These are phyloP conservation scores for Leptodactylus fuscus DNA, from an alignment of 2,113 vertebrate genomes.

Conservation along the genomic window DNA sequence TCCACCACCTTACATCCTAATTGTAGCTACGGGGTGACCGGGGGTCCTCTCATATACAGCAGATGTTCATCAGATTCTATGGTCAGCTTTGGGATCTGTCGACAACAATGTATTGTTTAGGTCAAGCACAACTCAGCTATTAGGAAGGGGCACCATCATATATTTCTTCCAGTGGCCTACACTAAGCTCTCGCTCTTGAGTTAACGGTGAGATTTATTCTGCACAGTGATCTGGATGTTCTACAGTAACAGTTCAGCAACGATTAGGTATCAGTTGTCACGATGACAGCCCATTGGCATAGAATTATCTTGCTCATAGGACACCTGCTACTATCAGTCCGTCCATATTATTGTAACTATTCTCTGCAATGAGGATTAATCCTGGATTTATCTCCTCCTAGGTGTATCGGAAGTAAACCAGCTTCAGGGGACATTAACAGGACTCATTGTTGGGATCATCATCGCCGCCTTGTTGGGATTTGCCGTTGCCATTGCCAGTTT, in stretches of 20 bases:
- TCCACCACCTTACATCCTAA: no score
- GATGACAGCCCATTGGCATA: background rate
- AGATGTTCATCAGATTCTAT: background rate
- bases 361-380: background rate
- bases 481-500: slow-evolving; percentile 8
- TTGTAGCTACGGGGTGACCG: background rate
- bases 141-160: background rate
- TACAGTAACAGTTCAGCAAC: background rate
- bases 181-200: background rate
- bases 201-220: background rate
- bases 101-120: background rate
- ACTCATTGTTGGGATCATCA: slow-evolving; percentile 54
- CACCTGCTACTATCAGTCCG: background rate
- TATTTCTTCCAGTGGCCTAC: background rate
- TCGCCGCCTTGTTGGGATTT: slow-evolving; percentile 44
- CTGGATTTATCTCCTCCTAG: background rate
- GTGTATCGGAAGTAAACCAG: background rate
- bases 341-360: background rate
- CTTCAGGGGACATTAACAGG: slow-evolving; percentile 45
- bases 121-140: no score
- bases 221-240: background rate
- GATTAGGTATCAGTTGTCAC: background rate
- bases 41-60: background rate
- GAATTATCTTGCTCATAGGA: background rate
- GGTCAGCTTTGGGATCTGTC: background rate